phyloP scores from a whole-genome alignment of 2,113 vertebrate genomes.

The Leucosticte australis region DNA sequence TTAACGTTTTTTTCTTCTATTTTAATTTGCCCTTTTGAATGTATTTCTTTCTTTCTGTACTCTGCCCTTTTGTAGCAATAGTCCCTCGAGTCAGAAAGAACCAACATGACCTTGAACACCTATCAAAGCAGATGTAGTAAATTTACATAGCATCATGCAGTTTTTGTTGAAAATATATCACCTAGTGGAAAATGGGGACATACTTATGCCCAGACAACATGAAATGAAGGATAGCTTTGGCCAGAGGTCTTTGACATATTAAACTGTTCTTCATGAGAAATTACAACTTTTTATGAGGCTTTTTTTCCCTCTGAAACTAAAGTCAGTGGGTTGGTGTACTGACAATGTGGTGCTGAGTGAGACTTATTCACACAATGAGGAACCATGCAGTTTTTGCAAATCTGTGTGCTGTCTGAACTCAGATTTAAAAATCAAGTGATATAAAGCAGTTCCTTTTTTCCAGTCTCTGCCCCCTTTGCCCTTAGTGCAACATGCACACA shows the following conservation, averaged over 20 bases:
- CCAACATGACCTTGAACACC: conserved; percentile 31
- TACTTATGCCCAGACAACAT: background rate
- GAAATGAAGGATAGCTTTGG: conserved; percentile 24
- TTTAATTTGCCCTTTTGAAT: background rate
- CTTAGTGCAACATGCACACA: background rate
- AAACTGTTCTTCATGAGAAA: conserved; percentile 17
- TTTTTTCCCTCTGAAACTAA: background rate
- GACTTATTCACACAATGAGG: background rate
- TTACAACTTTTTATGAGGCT: background rate
- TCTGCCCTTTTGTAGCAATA: background rate
- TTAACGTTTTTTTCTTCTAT: background rate
- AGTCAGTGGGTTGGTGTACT: background rate
- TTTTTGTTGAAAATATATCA: conserved; percentile 47
- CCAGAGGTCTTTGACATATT: background rate
- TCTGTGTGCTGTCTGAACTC: background rate
- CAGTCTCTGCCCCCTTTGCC: background rate
- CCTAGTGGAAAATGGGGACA: background rate
- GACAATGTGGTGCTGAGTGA: background rate
- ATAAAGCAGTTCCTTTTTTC: background rate
- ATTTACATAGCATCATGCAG: conserved; percentile 41
- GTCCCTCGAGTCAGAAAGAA: conserved; percentile 15
- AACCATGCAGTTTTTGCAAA: background rate
- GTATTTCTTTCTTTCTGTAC: background rate
- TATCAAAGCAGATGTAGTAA: background rate
- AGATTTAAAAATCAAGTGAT: background rate